These are phyloP conservation scores for Bolinopsis microptera DNA, from an alignment of 37 sponge, comb jelly and placozoan genomes.

Conservation along the genomic window DNA sequence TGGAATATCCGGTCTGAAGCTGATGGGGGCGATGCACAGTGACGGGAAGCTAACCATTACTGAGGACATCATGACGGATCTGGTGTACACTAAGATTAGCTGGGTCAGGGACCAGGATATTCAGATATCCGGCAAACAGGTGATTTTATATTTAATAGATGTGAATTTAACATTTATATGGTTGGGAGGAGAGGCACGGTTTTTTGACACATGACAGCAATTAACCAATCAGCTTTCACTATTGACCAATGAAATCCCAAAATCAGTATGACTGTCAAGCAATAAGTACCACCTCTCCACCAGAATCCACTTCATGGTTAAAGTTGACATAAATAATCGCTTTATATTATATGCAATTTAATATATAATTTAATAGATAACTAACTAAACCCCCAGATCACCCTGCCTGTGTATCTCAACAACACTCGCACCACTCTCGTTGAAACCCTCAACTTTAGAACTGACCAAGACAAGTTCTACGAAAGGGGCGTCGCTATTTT, in stretches of 20 bases:
- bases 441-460: slow-evolving; percentile 4
- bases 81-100: slow-evolving; percentile 52
- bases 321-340: too few species aligned
- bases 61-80: slow-evolving; percentile 47
- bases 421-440: slow-evolving; percentile 28
- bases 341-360: too few species aligned
- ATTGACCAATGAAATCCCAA: too few species aligned
- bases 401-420: slow-evolving; percentile 48
- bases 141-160: too few species aligned
- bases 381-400: slow-evolving; percentile 25
- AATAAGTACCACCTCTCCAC: too few species aligned
- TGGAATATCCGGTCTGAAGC: slow-evolving; percentile 42
- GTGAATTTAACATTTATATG: too few species aligned
- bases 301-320: too few species aligned
- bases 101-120: not conserved
- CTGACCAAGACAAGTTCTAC: slow-evolving; percentile 55
- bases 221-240: too few species aligned
- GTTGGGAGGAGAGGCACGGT: too few species aligned
- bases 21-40: slow-evolving; percentile 15
- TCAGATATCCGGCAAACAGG: not conserved
- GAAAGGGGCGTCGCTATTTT: slow-evolving; percentile 27
- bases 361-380: too few species aligned
- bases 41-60: slow-evolving; percentile 3
- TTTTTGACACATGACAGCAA: too few species aligned
- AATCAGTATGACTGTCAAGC: too few species aligned